phyloP scores from a whole-genome alignment of 2,888 invertebrate species.

The Sarcophaga subvicina region DNA sequence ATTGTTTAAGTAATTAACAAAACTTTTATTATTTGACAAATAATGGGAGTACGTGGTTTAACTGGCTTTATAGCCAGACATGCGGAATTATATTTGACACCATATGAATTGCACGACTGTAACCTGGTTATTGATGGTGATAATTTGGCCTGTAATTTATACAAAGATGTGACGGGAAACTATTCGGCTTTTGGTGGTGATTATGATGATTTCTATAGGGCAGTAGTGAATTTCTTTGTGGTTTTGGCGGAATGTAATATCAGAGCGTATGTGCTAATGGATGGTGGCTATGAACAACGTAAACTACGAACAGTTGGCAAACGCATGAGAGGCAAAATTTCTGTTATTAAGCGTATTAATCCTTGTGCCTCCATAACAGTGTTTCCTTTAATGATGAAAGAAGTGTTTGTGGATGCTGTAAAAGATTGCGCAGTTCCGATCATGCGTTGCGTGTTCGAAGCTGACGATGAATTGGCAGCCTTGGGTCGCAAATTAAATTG shows the following conservation, averaged over 20 bases:
- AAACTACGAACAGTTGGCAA: conserved; percentile 87
- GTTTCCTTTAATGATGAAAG: conserved; percentile 89
- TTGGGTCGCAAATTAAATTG: conserved; percentile 90
- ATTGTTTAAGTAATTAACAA: neutral
- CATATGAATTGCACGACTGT: conserved; percentile 86
- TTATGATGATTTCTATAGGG: conserved; percentile 89
- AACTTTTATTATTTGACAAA: neutral
- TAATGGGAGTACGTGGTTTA: conserved; percentile 93
- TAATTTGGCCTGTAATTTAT: conserved; percentile 88
- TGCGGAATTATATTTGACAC: conserved; percentile 85
- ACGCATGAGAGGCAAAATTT: conserved; percentile 85
- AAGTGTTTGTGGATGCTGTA: conserved; percentile 89
- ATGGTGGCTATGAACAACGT: conserved; percentile 89
- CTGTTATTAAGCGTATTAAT: conserved; percentile 84
- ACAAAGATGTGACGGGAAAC: conserved; percentile 84
- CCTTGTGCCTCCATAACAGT: conserved; percentile 84
- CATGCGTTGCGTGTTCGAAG: conserved; percentile 92
- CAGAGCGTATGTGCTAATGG: conserved; percentile 88
- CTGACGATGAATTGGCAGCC: conserved; percentile 93
- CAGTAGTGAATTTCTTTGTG: conserved; percentile 87
- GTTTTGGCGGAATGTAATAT: conserved; percentile 88
- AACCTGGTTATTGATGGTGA: conserved; percentile 91
- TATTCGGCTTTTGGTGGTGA: conserved; percentile 92
- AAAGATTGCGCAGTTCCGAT: conserved; percentile 85
- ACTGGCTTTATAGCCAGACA: conserved; percentile 89